These are phyloP conservation scores for Benitochromis conjunctus DNA, from an alignment of 2,113 vertebrate species.

Conservation along the genomic window DNA sequence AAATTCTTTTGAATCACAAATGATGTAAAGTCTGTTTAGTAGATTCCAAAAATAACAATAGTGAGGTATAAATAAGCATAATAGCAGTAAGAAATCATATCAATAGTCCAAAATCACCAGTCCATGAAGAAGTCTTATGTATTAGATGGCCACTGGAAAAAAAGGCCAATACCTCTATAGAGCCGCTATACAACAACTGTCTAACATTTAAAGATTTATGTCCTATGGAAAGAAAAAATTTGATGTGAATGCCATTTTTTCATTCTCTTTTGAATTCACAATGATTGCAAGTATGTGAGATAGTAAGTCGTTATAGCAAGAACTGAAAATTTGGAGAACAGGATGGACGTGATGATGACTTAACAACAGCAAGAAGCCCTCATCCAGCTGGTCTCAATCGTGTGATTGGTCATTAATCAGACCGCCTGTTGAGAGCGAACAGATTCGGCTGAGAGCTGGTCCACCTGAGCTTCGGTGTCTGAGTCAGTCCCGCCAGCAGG, in stretches of 20 bases:
- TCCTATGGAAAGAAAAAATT: neutral
- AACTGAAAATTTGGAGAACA: neutral
- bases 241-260: neutral
- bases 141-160: neutral
- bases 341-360: neutral
- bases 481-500: constrained; percentile 49
- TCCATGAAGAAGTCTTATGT: neutral
- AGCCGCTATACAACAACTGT: neutral
- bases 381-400: constrained; percentile 24
- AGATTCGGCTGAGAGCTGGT: constrained; percentile 15
- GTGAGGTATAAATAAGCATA: neutral
- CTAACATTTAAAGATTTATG: neutral
- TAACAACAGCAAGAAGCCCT: neutral
- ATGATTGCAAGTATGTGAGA: neutral
- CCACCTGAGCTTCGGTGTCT: constrained; percentile 41
- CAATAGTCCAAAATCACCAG: neutral
- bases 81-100: neutral
- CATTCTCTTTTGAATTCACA: neutral
- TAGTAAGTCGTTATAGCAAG: neutral
- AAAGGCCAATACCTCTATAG: neutral
- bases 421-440: constrained; percentile 18
- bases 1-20: neutral
- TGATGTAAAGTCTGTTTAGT: neutral
- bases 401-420: constrained; percentile 24
- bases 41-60: neutral